A percentile compares a stretch with the other conserved stretches of the same genome.
Evolutionary conservation across 2,797 vertebrate genomes (phyloP).

Genomic region (Sebastes hubbsi): DNA sequence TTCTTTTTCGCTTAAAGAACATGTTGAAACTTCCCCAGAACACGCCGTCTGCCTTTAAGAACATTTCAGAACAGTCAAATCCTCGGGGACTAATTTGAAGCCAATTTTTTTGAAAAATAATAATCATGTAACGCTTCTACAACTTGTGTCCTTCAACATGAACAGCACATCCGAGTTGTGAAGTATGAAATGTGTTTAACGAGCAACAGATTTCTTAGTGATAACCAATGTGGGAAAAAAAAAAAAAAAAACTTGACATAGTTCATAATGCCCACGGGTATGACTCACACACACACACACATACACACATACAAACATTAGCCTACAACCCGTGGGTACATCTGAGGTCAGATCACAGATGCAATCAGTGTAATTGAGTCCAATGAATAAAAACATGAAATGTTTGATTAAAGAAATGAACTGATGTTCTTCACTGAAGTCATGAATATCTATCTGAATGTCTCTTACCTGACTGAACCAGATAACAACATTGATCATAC

Average conservation of each 20-base stretch:
- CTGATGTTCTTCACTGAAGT: not conserved
- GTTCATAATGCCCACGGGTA: not conserved
- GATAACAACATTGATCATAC: not conserved
- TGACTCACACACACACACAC: not conserved
- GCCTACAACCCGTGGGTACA: not conserved
- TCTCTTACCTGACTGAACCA: not conserved
- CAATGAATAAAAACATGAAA: slow-evolving; percentile 13
- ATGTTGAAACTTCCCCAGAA: not conserved
- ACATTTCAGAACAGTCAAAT: too few relatives aligned
- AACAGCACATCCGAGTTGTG: not conserved
- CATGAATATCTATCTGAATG: slow-evolving; percentile 6
- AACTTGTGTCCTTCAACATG: not conserved
- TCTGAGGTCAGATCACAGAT: slow-evolving; percentile 25
- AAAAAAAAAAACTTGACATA: not conserved
- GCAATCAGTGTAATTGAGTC: slow-evolving; percentile 39
- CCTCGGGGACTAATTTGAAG: too few relatives aligned
- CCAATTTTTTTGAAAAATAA: too few relatives aligned
- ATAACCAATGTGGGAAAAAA: not conserved
- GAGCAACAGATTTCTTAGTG: not conserved
- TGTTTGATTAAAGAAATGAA: not conserved
- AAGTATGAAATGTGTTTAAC: not conserved
- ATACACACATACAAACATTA: not conserved
- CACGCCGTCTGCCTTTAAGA: too few relatives aligned
- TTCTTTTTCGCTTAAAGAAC: not conserved
- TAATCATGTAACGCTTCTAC: not conserved